Percentiles rank a stretch among this genome's conserved stretches.
Evolutionary conservation across 1,140 invertebrate genomes (phyloP).

Genomic region (Lepidurus apus): DNA sequence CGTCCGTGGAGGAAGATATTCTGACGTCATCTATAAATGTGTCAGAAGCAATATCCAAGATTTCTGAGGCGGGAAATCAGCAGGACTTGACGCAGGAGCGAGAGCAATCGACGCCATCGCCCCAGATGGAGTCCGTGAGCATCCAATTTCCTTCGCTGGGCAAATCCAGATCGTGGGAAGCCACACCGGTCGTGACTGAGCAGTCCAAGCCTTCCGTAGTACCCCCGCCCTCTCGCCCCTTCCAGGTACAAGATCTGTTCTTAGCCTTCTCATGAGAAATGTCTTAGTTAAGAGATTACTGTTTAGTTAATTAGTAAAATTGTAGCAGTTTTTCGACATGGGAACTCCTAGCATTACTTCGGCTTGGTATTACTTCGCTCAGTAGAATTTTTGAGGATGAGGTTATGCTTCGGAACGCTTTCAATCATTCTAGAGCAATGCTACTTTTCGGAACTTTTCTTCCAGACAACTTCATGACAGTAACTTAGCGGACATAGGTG

Average conservation of each 20-base stretch:
- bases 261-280: not conserved
- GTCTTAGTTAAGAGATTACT: too few species aligned
- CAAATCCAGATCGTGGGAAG: conserved; percentile 2
- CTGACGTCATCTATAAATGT: not conserved
- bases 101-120: not conserved
- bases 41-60: not conserved
- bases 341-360: too few species aligned
- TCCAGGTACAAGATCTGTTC: not conserved
- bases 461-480: too few species aligned
- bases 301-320: too few species aligned
- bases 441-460: too few species aligned
- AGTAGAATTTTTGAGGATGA: too few species aligned
- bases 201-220: not conserved
- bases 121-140: not conserved
- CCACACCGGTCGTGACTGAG: not conserved
- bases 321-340: too few species aligned
- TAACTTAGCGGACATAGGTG: too few species aligned
- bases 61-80: too few species aligned
- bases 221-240: not conserved
- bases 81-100: not conserved
- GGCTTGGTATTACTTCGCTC: too few species aligned
- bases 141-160: not conserved
- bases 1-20: not conserved
- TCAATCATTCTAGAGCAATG: too few species aligned
- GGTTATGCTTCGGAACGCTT: too few species aligned